Conservation (phyloP, 1,140 invertebrate species). For the Scaptomyza graminum region DNA sequence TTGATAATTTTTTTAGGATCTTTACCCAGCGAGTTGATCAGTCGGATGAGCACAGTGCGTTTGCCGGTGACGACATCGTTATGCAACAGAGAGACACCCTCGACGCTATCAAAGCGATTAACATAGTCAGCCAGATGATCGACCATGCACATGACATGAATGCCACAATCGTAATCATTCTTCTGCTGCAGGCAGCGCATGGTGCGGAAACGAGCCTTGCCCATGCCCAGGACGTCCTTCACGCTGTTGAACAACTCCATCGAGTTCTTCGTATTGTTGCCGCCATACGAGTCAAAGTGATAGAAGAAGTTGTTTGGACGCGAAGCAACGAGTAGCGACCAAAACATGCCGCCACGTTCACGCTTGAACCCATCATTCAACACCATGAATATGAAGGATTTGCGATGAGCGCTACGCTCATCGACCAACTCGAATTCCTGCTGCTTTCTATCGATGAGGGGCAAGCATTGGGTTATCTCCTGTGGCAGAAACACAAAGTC, state of each 20-base stretch:
- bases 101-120: constrained; percentile 71
- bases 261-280: constrained; percentile 85
- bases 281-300: constrained; percentile 90
- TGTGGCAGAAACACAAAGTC: constrained; percentile 91
- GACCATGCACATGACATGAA: constrained; percentile 90
- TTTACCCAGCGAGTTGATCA: constrained; percentile 79
- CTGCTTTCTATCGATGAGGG: constrained; percentile 87
- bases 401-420: constrained; percentile 87
- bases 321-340: constrained; percentile 91
- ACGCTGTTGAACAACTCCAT: constrained; percentile 81
- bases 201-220: constrained; percentile 83
- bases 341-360: constrained; percentile 91
- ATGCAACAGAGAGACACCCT: constrained; percentile 54
- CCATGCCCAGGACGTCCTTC: constrained; percentile 55
- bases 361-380: constrained; percentile 91
- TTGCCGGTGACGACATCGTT: constrained; percentile 84
- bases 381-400: constrained; percentile 92
- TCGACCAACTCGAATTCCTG: constrained; percentile 87
- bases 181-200: constrained; percentile 87
- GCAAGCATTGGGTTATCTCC: constrained; percentile 92
- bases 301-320: constrained; percentile 88
- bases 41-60: constrained; percentile 84
- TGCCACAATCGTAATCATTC: constrained; percentile 92
- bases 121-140: constrained; percentile 86
- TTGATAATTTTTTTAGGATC: constrained; percentile 25